Evolutionary conservation across 2,797 vertebrate genomes (phyloP).

Genomic region (Perodicticus potto): DNA sequence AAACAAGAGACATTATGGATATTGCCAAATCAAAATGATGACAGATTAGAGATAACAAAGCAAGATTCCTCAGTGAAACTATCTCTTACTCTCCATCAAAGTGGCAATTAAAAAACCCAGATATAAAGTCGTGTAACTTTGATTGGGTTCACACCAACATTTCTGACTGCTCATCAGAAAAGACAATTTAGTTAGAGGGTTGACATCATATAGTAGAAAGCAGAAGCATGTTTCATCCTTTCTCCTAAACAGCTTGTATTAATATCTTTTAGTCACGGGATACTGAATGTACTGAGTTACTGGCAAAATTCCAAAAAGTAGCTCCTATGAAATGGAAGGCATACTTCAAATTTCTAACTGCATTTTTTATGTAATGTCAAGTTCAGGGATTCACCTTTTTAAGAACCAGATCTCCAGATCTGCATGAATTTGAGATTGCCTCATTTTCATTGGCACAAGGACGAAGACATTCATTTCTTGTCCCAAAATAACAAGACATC

Average conservation of each 20-base stretch:
- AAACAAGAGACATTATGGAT: constrained; percentile 46
- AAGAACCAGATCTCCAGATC: constrained; percentile 34
- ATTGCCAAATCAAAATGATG: constrained; percentile 50
- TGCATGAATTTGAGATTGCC: neutral
- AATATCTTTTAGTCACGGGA: constrained; percentile 58
- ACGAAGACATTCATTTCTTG: constrained; percentile 63
- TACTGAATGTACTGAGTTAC: constrained; percentile 58
- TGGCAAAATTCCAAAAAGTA: constrained; percentile 62
- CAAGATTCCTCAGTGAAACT: neutral
- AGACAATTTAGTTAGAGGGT: constrained; percentile 64
- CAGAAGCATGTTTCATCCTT: constrained; percentile 51
- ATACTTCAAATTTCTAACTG: neutral
- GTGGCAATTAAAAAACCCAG: constrained; percentile 58
- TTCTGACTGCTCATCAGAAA: constrained; percentile 59
- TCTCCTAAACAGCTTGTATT: constrained; percentile 71
- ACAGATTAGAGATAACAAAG: constrained; percentile 60
- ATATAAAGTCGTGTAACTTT: constrained; percentile 48
- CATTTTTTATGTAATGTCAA: neutral
- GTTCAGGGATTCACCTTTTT: constrained; percentile 28
- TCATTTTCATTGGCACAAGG: constrained; percentile 61
- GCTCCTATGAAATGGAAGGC: neutral
- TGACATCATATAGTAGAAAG: constrained; percentile 43
- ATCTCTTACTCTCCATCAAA: constrained; percentile 46
- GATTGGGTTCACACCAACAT: constrained; percentile 64
- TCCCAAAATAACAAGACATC: constrained; percentile 71